Percentiles rank a stretch among this genome's conserved stretches.
These are phyloP conservation scores for Xerus rutilus DNA, from an alignment of 2,797 vertebrate genomes.

Conservation along the genomic window DNA sequence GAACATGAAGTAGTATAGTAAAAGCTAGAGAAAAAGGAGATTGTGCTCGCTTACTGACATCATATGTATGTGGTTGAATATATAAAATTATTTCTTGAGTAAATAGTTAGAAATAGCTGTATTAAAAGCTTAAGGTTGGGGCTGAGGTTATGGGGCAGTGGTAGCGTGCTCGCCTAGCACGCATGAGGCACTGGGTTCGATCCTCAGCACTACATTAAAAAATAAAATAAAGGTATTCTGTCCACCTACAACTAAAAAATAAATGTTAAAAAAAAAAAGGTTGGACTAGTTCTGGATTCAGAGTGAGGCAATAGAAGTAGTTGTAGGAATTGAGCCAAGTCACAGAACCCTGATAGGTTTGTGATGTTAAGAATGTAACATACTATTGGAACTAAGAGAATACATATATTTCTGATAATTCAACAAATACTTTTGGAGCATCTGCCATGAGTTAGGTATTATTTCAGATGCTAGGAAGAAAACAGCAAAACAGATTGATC, in stretches of 20 bases:
- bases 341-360: background rate
- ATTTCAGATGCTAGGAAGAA: background rate
- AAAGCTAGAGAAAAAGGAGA: background rate
- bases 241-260: no score
- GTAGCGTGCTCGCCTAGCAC: no score
- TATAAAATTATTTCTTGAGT: background rate
- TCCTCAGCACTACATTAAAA: no score
- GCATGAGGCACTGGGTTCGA: no score
- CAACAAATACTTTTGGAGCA: background rate
- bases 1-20: background rate
- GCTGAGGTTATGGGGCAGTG: no score
- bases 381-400: slow-evolving; percentile 38
- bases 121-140: slow-evolving; percentile 34
- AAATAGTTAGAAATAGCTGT: background rate
- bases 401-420: slow-evolving; percentile 22
- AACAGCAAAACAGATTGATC: slow-evolving; percentile 49
- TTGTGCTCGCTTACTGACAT: background rate
- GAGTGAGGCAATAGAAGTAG: background rate
- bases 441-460: background rate
- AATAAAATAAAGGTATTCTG: no score
- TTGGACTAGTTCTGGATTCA: slow-evolving; percentile 8
- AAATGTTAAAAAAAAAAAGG: background rate
- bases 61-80: background rate
- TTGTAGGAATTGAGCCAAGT: slow-evolving; percentile 32
- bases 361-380: background rate